Conservation (phyloP, 2,888 invertebrate species). For the Tipula lateralis region DNA sequence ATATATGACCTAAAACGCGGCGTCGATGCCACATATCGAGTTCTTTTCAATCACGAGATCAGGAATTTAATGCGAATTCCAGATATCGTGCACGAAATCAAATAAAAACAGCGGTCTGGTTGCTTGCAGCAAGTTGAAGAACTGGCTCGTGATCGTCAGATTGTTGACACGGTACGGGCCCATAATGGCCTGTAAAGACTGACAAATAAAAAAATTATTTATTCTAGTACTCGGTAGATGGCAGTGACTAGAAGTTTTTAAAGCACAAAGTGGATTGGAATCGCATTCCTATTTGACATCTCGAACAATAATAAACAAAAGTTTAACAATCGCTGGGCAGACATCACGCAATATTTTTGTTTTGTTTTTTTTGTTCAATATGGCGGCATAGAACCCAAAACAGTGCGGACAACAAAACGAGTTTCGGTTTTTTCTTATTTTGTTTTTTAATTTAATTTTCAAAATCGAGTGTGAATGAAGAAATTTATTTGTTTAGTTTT, state of each 20-base stretch:
- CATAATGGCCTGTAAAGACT: too few species aligned
- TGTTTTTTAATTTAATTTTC: background rate
- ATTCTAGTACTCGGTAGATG: background rate
- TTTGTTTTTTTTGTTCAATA: background rate
- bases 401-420: background rate
- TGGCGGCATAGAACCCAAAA: background rate
- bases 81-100: too few species aligned
- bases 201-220: too few species aligned
- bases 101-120: too few species aligned
- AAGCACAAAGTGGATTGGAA: background rate
- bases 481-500: background rate
- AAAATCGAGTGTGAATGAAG: background rate
- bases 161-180: too few species aligned
- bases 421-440: background rate
- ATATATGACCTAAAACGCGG: too few species aligned
- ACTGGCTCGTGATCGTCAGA: too few species aligned
- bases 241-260: background rate
- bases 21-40: too few species aligned
- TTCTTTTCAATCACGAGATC: too few species aligned
- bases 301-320: background rate
- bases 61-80: too few species aligned
- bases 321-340: background rate
- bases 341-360: background rate
- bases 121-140: too few species aligned
- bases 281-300: background rate